Conservation (phyloP, 2,113 vertebrate genomes). For the Ochotona princeps region DNA sequence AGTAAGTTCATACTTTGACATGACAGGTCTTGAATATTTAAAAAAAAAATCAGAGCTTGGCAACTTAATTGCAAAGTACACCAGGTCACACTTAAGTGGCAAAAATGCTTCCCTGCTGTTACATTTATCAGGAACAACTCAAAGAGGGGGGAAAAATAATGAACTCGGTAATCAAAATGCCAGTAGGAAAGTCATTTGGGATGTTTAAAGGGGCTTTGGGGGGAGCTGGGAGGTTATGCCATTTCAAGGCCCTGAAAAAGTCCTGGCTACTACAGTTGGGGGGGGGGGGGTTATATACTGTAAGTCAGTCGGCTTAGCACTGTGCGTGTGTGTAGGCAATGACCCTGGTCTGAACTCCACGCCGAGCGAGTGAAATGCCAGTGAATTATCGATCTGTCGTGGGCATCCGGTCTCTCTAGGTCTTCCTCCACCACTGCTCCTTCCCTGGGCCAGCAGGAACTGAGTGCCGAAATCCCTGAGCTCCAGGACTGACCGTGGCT, state of each 20-base stretch:
- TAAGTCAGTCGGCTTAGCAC: background rate
- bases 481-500: background rate
- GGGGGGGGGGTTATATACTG: too few species aligned
- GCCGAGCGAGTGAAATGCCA: slow-evolving; percentile 54
- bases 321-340: slow-evolving; percentile 48
- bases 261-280: too few species aligned
- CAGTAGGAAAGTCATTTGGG: background rate
- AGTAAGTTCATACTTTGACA: background rate
- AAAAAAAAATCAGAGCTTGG: background rate
- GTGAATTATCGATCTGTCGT: slow-evolving; percentile 67
- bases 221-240: rapidly evolving
- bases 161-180: background rate
- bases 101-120: background rate
- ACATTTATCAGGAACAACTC: background rate
- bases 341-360: slow-evolving; percentile 71
- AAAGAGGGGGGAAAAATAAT: background rate
- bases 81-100: background rate
- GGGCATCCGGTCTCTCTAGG: slow-evolving; percentile 71
- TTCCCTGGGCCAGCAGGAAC: slow-evolving; percentile 34
- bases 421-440: slow-evolving; percentile 62
- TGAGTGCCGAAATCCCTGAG: background rate
- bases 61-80: background rate
- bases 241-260: background rate
- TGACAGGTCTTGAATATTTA: background rate
- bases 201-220: background rate